These are phyloP conservation scores for Uloborus diversus DNA, from an alignment of 1,140 invertebrate species.

Conservation along the genomic window DNA sequence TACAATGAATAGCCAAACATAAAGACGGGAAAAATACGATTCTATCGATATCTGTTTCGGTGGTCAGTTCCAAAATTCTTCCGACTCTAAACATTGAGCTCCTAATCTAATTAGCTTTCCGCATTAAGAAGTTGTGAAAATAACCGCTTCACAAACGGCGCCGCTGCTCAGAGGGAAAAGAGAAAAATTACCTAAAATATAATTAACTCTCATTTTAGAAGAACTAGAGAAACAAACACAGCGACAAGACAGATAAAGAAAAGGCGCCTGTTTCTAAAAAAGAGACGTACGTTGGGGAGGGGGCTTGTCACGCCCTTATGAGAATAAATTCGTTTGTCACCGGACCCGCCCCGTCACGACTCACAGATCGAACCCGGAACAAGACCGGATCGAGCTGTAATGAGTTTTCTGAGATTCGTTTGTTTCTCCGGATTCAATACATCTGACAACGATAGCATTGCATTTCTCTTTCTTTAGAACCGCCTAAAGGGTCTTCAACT, in stretches of 20 bases:
- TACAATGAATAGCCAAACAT: too few species aligned
- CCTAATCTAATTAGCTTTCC: too few species aligned
- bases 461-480: background rate
- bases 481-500: too few species aligned
- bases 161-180: background rate
- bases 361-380: slow-evolving; percentile 42
- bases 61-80: too few species aligned
- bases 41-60: too few species aligned
- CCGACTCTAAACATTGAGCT: too few species aligned
- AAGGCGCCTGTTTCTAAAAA: too few species aligned
- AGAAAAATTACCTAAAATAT: background rate
- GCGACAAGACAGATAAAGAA: slow-evolving; percentile 26
- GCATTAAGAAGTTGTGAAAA: too few species aligned
- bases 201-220: background rate
- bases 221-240: background rate
- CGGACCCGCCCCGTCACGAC: slow-evolving; percentile 40
- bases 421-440: background rate
- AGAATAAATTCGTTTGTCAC: slow-evolving; percentile 39
- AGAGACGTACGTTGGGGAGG: too few species aligned
- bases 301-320: slow-evolving; percentile 26
- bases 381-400: background rate
- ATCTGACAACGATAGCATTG: background rate
- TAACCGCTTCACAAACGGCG: too few species aligned
- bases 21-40: too few species aligned
- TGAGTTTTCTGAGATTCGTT: background rate